A percentile compares a stretch with the other conserved stretches of the same genome.
These are phyloP conservation scores for Todus mexicanus DNA, from an alignment of 2,797 vertebrate genomes.

Conservation along the genomic window DNA sequence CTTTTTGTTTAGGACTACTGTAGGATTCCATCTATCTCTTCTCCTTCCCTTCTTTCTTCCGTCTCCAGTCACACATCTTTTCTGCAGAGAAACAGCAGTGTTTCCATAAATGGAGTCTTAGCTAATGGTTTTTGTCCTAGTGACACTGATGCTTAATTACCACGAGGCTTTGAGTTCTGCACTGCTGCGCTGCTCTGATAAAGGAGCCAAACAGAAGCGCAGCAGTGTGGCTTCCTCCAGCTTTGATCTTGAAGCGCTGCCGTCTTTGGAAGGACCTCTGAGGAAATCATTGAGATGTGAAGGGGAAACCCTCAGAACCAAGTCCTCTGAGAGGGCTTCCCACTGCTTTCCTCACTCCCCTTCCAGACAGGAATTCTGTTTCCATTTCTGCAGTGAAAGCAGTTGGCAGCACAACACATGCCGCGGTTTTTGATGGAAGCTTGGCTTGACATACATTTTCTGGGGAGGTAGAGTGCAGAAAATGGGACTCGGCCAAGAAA, in stretches of 20 bases:
- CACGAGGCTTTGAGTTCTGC: not conserved
- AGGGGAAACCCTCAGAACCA: not conserved
- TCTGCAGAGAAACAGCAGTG: not conserved
- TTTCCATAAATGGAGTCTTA: not conserved
- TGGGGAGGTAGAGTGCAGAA: not conserved
- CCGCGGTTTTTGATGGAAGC: not conserved
- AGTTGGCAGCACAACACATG: not conserved
- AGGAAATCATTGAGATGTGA: constrained; percentile 8
- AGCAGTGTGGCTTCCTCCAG: not conserved
- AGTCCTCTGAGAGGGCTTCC: not conserved
- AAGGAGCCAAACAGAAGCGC: not conserved
- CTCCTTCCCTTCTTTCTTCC: not conserved
- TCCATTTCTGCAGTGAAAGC: not conserved
- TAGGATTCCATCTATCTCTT: not conserved
- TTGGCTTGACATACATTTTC: not conserved
- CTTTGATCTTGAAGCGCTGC: not conserved
- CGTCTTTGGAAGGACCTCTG: not conserved
- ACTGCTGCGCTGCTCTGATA: not conserved
- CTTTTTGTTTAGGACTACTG: not conserved
- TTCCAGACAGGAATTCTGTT: not conserved
- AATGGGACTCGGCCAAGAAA: not conserved
- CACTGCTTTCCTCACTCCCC: not conserved
- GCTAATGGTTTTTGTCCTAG: not conserved
- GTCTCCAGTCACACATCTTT: not conserved
- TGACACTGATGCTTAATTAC: not conserved